Base-by-base conservation (phyloP, 2,888 invertebrate species). In the Dasypolia templi region DNA sequence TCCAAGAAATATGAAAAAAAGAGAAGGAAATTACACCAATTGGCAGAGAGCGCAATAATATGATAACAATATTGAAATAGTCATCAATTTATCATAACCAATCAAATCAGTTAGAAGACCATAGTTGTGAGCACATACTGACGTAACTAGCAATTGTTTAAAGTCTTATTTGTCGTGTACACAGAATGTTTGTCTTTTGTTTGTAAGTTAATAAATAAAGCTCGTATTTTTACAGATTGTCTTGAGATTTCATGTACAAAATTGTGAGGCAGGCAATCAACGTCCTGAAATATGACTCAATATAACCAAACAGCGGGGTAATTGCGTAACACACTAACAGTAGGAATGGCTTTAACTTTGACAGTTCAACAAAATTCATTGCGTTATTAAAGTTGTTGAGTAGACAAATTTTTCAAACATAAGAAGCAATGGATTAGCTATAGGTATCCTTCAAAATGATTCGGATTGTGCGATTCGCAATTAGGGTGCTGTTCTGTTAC, bases 21-120 rank as follows among this genome's bases (percentile, higher is more conserved):
- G n/a, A 26, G 11, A 9, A 49, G 17, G 0, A 59, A 46, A 49
- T 32, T 14, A 35, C 19, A 71, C 7, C 11, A 67, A 58, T 72
- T 78, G 26, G 72, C 72, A 77, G 55, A 12, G 22, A 77, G 72
- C 72, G 35, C 62, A 76, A 32, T 29, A 19, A 53, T 22, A 66
- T 26, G 5, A 39, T n/a, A 39, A 39, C 51, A 32, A 49, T 72
- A 61, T 32, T 46, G 3, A 53, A 29, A 66, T 46, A n/a, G 42
- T 51, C 14, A 51, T 29, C 0, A 32, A 29, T 22, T 22, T 22
- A 63, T 22, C 14, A 46, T 29, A 63, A 2, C 29, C 14, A 39
- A 51, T 55, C 3, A 42, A 63, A 62, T 35, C 2, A 26, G 3
- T 35, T 11, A 35, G 4, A 14, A 74, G 5, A 49, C 2, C 19